phyloP scores from a whole-genome alignment of 2,113 vertebrate genomes.

The Sterna hirundo region DNA sequence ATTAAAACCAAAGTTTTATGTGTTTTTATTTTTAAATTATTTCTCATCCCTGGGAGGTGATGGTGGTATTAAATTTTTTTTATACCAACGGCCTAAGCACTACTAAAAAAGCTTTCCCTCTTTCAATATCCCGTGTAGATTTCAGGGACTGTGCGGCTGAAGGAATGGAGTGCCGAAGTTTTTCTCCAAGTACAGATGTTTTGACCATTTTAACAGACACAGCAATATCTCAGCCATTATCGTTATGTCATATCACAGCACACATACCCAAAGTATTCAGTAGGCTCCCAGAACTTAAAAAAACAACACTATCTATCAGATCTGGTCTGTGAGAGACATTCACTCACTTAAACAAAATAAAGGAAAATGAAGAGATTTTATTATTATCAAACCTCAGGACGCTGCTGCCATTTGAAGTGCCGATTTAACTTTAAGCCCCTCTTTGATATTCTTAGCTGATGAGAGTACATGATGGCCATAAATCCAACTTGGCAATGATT shows the following conservation, averaged over 20 bases:
- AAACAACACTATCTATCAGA: not conserved
- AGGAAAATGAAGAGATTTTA: slow-evolving; percentile 8
- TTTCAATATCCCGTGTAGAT: not conserved
- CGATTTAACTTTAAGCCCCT: not conserved
- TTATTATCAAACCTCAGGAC: not conserved
- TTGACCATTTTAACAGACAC: not conserved
- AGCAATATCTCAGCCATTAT: not conserved
- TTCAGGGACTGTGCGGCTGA: not conserved
- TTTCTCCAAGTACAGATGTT: not conserved
- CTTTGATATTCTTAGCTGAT: slow-evolving; percentile 48
- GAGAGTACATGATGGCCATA: slow-evolving; percentile 41
- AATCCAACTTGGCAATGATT: slow-evolving; percentile 54
- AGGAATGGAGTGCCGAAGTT: not conserved
- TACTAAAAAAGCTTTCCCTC: not conserved
- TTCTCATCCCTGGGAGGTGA: not conserved
- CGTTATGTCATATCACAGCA: not conserved
- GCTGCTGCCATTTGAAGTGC: not conserved
- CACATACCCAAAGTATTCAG: not conserved
- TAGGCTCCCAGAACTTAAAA: not conserved
- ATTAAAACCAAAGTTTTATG: not conserved
- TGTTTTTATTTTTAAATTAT: not conserved
- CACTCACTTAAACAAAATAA: not conserved
- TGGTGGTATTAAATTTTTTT: not conserved
- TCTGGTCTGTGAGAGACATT: not conserved
- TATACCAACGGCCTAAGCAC: not conserved